Evolutionary conservation across 2,888 invertebrate species (phyloP).

Genomic region (Oscheius sp.): DNA sequence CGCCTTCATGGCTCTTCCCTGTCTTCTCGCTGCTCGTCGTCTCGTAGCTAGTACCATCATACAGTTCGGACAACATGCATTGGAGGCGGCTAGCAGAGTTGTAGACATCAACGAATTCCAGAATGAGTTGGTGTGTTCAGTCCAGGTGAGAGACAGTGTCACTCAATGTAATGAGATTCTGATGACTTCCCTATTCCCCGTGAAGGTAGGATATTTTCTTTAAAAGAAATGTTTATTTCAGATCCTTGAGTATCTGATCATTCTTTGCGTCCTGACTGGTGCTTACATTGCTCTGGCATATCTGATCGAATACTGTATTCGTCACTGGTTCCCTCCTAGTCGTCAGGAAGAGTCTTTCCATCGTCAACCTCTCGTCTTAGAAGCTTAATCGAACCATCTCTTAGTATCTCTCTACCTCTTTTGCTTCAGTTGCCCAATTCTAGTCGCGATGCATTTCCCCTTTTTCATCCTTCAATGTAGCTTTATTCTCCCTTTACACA

Average conservation of each 20-base stretch:
- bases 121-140: constrained; percentile 56
- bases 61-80: constrained; percentile 28
- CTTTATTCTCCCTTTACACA: neutral
- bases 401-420: neutral
- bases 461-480: neutral
- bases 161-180: constrained; percentile 41
- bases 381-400: constrained; percentile 8
- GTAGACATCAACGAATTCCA: constrained; percentile 38
- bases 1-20: constrained; percentile 58
- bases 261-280: constrained; percentile 61
- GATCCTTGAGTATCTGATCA: constrained; percentile 50
- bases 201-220: constrained; percentile 38
- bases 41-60: constrained; percentile 42
- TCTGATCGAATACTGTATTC: constrained; percentile 60
- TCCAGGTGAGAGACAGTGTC: constrained; percentile 45
- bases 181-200: constrained; percentile 60
- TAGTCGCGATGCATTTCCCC: neutral
- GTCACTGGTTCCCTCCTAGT: constrained; percentile 53
- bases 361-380: constrained; percentile 12
- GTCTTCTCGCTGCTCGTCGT: constrained; percentile 54
- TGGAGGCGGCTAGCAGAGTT: constrained; percentile 36
- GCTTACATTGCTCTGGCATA: constrained; percentile 67
- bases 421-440: constrained; percentile 1
- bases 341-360: neutral
- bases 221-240: neutral